These are phyloP conservation scores for Megastigmus dorsalis DNA, from an alignment of 2,888 invertebrate species.

Conservation along the genomic window DNA sequence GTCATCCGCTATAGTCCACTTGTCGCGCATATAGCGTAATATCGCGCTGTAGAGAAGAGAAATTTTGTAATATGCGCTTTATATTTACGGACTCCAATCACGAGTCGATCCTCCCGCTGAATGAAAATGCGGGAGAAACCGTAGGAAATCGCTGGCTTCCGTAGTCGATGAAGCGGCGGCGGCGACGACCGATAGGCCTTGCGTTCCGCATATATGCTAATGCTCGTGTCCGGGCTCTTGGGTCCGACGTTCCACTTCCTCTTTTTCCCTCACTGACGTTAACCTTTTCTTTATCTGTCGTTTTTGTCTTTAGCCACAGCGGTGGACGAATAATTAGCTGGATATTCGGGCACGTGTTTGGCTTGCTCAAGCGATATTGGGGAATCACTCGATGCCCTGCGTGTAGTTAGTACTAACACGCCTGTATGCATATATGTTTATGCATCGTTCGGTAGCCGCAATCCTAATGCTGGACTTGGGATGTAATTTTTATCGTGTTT, in stretches of 20 bases:
- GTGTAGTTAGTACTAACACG: neutral
- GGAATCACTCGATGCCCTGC: neutral
- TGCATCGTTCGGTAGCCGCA: conserved; percentile 38
- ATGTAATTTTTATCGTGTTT: conserved; percentile 30
- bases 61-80: conserved; percentile 50
- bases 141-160: neutral
- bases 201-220: conserved; percentile 14
- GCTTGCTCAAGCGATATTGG: conserved; percentile 16
- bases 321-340: conserved; percentile 36
- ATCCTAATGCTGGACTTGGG: neutral
- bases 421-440: too few species aligned
- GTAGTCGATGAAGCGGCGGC: neutral
- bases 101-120: conserved; percentile 33
- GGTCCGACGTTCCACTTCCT: conserved; percentile 20
- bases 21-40: neutral
- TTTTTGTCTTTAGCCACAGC: neutral
- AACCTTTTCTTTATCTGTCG: neutral
- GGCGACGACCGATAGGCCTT: neutral
- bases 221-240: neutral
- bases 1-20: neutral
- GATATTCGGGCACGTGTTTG: conserved; percentile 27
- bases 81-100: conserved; percentile 53
- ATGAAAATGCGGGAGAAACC: conserved; percentile 32
- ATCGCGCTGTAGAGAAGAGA: neutral
- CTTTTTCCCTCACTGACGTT: neutral